Base-by-base conservation (phyloP, 1,140 invertebrate species). In the Oedothorax gibbosus region DNA sequence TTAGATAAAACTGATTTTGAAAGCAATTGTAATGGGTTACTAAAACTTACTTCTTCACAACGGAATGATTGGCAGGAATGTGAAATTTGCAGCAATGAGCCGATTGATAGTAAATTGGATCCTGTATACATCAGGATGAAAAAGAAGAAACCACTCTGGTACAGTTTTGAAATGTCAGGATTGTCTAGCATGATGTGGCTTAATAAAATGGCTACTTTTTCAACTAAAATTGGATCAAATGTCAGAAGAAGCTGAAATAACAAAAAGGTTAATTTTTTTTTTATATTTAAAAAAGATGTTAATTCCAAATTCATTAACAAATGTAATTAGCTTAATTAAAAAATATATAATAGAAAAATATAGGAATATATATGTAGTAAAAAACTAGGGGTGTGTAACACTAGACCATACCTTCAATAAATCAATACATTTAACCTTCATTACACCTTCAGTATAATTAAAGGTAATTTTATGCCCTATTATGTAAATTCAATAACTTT, bases 111-210 rank as follows among this genome's bases (percentile, higher is more conserved):
- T 50, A 99, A 94, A 89, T 99, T 99, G 7, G 97, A 99, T 10
- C 99, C 99, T 11, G 97, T 99, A 90, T 99, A 99, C 96, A 99
- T 98, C 64, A 99, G 93, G 91, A 99, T 99, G 90, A 99, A 99
- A 91, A 96, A 99, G 90, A 99, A 99, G 11, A 98, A 94, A 9
- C 99, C 99, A 0, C 97, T 98, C 71, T 97, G 92, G 90, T 99
- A 99, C 15, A 99, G 92, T 88, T 97, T 96, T 0, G 97, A 95
- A 87, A 99, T 94, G 88, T 95, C 94, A 0, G 97, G 96, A 92
- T 99, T 99, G 90, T 99, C 98, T 89, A 95, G 93, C 94, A 99
- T 96, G 65, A 99, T 93, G 89, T 96, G 93, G 86, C 85, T 69
- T 56, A 91, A 78, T 7, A 96, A 93, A 35, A 94, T 94, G 8